These are phyloP conservation scores for Carapus acus DNA, from an alignment of 2,797 vertebrate species.

Conservation along the genomic window DNA sequence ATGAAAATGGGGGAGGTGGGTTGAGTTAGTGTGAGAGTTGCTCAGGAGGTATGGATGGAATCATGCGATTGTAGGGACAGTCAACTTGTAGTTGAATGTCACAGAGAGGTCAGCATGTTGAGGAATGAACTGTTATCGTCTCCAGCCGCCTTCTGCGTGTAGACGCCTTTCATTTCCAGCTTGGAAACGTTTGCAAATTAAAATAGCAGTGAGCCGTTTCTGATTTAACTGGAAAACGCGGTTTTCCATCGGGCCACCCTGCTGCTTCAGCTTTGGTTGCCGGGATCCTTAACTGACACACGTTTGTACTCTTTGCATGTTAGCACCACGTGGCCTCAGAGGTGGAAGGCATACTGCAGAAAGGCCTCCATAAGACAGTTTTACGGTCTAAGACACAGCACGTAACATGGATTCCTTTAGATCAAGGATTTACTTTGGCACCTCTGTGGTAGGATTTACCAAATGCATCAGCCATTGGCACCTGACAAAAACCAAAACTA, in stretches of 20 bases:
- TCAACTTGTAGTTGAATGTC: constrained; percentile 42
- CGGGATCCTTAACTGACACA: neutral
- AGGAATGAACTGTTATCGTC: constrained; percentile 51
- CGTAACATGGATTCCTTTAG: constrained; percentile 26
- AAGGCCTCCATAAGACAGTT: neutral
- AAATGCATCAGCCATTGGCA: constrained; percentile 53
- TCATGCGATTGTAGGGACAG: constrained; percentile 19
- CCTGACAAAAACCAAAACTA: constrained; percentile 57
- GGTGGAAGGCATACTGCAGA: neutral
- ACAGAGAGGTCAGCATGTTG: constrained; percentile 25
- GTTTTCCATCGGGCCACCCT: constrained; percentile 25
- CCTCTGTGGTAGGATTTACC: constrained; percentile 40
- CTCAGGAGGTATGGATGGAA: constrained; percentile 19
- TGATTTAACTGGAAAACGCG: constrained; percentile 35
- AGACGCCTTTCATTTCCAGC: neutral
- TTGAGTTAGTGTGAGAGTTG: constrained; percentile 13
- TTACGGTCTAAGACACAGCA: constrained; percentile 24
- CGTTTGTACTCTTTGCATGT: neutral
- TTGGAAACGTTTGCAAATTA: constrained; percentile 21
- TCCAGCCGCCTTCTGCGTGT: constrained; percentile 13
- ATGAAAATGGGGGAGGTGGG: constrained; percentile 22
- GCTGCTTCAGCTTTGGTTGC: constrained; percentile 21
- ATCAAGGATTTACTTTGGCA: constrained; percentile 51
- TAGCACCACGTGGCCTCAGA: neutral
- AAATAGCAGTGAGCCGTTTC: constrained; percentile 16